Base-by-base conservation (phyloP, 2,888 invertebrate genomes). In the Synanthedon tipuliformis region DNA sequence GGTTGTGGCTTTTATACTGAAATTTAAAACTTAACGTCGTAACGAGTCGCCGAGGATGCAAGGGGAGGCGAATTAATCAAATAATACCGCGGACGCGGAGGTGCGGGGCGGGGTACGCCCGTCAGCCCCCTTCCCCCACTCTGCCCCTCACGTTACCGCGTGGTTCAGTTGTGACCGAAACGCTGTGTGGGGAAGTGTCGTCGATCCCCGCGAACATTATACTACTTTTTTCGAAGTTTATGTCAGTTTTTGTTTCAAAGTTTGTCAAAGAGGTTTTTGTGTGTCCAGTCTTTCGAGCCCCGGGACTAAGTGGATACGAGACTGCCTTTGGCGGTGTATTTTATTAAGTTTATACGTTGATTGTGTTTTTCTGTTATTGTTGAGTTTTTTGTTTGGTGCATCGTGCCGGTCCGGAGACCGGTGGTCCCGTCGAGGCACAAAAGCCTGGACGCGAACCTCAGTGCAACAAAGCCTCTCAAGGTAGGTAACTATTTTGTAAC, bases 11-110 rank as follows among this genome's bases (percentile, higher is more conserved):
- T 80, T 77, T 78, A 79, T 72, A 77, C 78, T 75, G 74, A 78
- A 84, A 84, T 85, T 86, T 81, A 85, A 86, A 87, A 87, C 83
- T 82, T 82, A 79, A 78, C 81, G 78, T 75, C 78, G 81, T 82
- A 84, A 84, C 84, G 87, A 83, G 80, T 84, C 78, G 73, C 74
- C 78, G 81, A 81, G 80, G 82, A 81, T 85, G 84, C 85, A 82
- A 85, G 85, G 86, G 87, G 86, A 84, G 85, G 85, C 84, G 82
- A 87, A 87, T 87, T 87, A 87, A 87, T 87, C 87, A 87, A 87
- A 87, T 87, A 87, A 87, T 86, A 84, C 84, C 76, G 81, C 81
- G 76, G 81, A 71, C 76, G 81, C 81, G 75, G 81, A 71, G 84
- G 81, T 67, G 76, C 68, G 65, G 62, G 65, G 76, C 68, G 65